These are phyloP conservation scores for Epistrophe eligans DNA, from an alignment of 2,888 invertebrate genomes.

Conservation along the genomic window DNA sequence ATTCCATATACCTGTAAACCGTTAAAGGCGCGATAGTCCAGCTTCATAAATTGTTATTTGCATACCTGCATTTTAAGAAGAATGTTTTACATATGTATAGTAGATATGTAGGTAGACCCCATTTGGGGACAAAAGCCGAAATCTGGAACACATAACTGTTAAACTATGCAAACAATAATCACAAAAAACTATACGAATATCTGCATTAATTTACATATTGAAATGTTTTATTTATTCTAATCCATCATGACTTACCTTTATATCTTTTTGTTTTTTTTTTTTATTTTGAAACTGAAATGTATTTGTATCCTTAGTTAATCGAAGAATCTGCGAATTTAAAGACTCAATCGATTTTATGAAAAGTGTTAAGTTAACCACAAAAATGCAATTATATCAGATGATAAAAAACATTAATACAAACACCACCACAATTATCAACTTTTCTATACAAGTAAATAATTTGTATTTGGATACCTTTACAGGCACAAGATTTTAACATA, in stretches of 20 bases:
- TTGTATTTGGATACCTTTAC: background rate
- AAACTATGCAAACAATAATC: constrained; percentile 20
- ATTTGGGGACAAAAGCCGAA: constrained; percentile 1
- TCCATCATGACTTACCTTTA: constrained; percentile 26
- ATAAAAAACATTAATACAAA: constrained; percentile 11
- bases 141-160: constrained; percentile 22
- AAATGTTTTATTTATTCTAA: constrained; percentile 7
- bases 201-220: background rate
- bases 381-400: background rate
- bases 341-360: constrained; percentile 6
- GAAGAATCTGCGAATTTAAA: background rate
- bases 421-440: constrained; percentile 9
- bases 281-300: background rate
- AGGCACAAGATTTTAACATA: constrained; percentile 6
- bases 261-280: background rate
- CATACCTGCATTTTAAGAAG: constrained; percentile 2
- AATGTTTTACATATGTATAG: background rate
- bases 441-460: background rate
- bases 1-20: background rate
- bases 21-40: constrained; percentile 18
- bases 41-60: background rate
- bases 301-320: constrained; percentile 15
- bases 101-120: background rate
- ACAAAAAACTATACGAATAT: background rate
- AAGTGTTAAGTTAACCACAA: background rate